Base-by-base conservation (phyloP, 2,888 invertebrate species). In the Flexamia atlantica region DNA sequence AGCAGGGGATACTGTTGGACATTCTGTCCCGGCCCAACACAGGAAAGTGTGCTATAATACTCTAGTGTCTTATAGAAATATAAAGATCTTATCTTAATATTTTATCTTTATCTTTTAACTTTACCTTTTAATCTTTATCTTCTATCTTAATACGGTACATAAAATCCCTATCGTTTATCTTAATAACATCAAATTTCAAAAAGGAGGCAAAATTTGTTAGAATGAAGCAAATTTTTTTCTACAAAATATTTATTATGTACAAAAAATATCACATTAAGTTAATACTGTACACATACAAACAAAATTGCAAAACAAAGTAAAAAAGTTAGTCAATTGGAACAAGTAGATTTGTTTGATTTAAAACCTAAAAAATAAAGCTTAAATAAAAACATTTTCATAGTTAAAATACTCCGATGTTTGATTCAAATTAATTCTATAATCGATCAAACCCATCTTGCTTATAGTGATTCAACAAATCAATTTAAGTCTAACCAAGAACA, bases 211-310 rank as follows among this genome's bases (percentile, higher is more conserved):
- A n/a, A n/a, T n/a, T n/a, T n/a, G n/a, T n/a, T n/a, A n/a, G 4
- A 5, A 25, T 25, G 40, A 9, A 14, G 3, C 5, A 5, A 23
- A 60, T 9, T 20, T 60, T 14, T 64, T 64, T 64, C n/a, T 64
- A 64, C n/a, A 64, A 64, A 64, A 64, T 64, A 64, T 64, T 28
- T 64, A 64, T 64, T 64, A 64, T 64, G 28, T 64, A 64, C 64
- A 64, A 64, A 64, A n/a, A 64, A 64, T 64, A 64, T 64, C 64
- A 64, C 64, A 64, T 57, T 9, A 23, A 7, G 64, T 64, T 64
- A 64, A 28, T 64, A 64, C 64, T 9, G 30, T 28, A 30, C 64
- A 64, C 5, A 64, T 28, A 30, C 64, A 64, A 28, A 9, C 30
- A 64, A 3, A 57, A 57, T 23, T 5, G 23, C 57, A 20, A 20